Base-by-base conservation (phyloP, 1,140 invertebrate genomes). In the Brachionus plicatilis region DNA sequence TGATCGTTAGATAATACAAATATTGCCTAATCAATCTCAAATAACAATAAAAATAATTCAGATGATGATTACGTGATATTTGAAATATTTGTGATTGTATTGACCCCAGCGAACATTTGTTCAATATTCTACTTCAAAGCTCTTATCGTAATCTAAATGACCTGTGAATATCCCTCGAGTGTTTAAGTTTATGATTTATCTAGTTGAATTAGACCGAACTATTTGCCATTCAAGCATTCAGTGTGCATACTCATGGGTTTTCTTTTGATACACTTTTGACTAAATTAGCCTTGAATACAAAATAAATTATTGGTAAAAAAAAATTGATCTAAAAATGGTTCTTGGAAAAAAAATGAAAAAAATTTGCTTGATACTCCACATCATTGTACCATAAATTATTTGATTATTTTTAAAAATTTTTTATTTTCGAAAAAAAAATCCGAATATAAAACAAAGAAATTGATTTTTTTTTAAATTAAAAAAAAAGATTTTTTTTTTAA, bases 61-160 rank as follows among this genome's bases (percentile, higher is more conserved):
- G 29, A 14, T n/a, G 9, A 43, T 43, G 33, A 41, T 72, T 72
- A 72, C 37, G 68, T 72, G 68, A 72, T 72, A 60, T 43, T 72
- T 43, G 68, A 41, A 43, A 72, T 68, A 41, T 68, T 68, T 68
- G 27, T n/a, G 33, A 33, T 68, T 68, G 33, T 14, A 68, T 33
- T 33, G 33, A 33, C 5, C 33, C 27, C n/a, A 68, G 12, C n/a
- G 33, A 33, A 33, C 1, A 33, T 11, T 68, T 0, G 8, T 9
- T 33, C 4, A 37, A 7, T 37, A 37, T 37, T 37, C 33, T 68
- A 24, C 66, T 12, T 68, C 66, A 68, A 68, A 68, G 66, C 27
- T 68, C 66, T 68, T 68, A 68, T 68, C 66, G 27, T 68, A 41
- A 68, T 68, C 66, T 68, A 68, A 68, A 68, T 68, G 66, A 68